A percentile compares a stretch with the other conserved stretches of the same genome.
These are phyloP conservation scores for Lithobius niger DNA, from an alignment of 1,140 invertebrate species.

Conservation along the genomic window DNA sequence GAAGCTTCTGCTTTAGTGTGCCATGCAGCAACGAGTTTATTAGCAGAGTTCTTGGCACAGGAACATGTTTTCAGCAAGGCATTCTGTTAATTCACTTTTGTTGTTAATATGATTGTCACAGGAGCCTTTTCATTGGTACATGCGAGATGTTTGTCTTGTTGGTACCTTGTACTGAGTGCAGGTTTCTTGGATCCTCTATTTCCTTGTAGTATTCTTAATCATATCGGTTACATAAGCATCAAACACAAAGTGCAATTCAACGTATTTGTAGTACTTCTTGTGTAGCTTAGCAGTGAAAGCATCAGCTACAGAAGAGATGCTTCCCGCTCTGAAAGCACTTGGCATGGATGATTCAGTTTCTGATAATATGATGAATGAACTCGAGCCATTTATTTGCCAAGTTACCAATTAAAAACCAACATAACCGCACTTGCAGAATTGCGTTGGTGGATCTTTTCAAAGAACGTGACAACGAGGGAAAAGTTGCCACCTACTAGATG, in stretches of 20 bases:
- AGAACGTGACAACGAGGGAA: background rate
- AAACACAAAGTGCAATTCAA: background rate
- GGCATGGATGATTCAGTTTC: background rate
- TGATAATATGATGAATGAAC: background rate
- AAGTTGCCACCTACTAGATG: background rate
- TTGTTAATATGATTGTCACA: background rate
- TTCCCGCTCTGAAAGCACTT: background rate
- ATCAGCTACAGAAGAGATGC: background rate
- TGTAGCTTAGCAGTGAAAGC: background rate
- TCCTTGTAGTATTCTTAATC: background rate
- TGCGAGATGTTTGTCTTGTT: background rate
- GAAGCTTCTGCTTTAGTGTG: too few species aligned
- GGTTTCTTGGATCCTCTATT: background rate
- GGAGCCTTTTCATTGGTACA: background rate
- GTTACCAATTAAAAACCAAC: background rate
- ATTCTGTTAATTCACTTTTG: too few species aligned
- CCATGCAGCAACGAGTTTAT: background rate
- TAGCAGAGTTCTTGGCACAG: too few species aligned
- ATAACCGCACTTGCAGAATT: background rate
- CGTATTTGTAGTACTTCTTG: background rate
- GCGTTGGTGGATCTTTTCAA: background rate
- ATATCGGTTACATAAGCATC: background rate
- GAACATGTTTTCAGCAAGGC: background rate
- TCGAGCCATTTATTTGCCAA: background rate
- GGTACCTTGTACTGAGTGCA: background rate